phyloP scores from a whole-genome alignment of 1,140 invertebrate species.

The Lethrus apterus region DNA sequence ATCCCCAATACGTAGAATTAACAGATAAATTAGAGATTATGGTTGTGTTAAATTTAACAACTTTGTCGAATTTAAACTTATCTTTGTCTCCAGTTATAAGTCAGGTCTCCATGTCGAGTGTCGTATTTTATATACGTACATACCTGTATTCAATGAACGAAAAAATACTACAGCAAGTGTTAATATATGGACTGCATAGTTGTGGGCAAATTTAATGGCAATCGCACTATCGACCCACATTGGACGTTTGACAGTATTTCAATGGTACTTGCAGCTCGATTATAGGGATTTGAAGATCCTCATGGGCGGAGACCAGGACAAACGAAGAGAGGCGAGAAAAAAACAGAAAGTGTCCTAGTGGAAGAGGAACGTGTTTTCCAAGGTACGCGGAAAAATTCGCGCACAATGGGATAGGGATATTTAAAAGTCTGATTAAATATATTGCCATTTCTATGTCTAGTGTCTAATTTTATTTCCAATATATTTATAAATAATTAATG shows the following conservation, averaged over 20 bases:
- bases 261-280: conserved; percentile 41
- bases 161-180: no score
- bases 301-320: conserved; percentile 28
- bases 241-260: conserved; percentile 35
- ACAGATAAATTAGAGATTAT: no score
- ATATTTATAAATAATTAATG: background rate
- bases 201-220: conserved; percentile 37
- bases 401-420: conserved; percentile 13
- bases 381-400: conserved; percentile 10
- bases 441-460: conserved; percentile 7
- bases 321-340: conserved; percentile 47
- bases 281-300: conserved; percentile 51
- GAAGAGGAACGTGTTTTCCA: conserved; percentile 17
- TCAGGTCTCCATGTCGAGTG: no score
- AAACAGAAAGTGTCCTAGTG: conserved; percentile 52
- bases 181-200: conserved; percentile 24
- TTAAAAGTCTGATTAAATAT: conserved; percentile 15
- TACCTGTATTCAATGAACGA: no score
- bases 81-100: no score
- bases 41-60: no score
- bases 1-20: no score
- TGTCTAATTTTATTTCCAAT: background rate
- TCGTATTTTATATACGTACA: no score
- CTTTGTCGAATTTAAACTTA: no score
- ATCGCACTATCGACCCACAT: conserved; percentile 33